These are phyloP conservation scores for Microtus richardsoni DNA, from an alignment of 2,113 vertebrate species.

Conservation along the genomic window DNA sequence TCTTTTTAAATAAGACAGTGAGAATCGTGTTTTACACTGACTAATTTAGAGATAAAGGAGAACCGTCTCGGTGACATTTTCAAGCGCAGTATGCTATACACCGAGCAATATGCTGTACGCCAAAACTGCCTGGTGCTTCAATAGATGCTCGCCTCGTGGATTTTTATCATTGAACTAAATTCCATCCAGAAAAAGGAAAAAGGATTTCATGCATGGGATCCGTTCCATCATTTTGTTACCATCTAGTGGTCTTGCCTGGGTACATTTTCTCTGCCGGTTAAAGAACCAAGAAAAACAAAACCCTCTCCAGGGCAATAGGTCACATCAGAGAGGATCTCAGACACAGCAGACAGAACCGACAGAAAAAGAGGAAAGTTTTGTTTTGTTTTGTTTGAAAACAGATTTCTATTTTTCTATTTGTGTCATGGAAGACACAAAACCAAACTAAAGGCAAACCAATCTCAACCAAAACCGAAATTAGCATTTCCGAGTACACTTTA, in stretches of 20 bases:
- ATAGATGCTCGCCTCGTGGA: not conserved
- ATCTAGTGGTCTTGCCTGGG: not conserved
- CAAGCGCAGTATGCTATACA: not conserved
- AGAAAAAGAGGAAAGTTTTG: not conserved
- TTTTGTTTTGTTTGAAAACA: not conserved
- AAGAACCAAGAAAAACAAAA: not conserved
- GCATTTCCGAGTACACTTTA: not conserved
- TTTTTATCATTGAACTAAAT: slow-evolving; percentile 14
- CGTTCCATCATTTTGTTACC: not conserved
- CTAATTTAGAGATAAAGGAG: not conserved
- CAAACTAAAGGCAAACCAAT: not conserved
- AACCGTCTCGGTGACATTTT: not conserved
- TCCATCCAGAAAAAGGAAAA: not conserved
- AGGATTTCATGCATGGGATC: not conserved
- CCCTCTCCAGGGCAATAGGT: not conserved
- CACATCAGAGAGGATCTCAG: not conserved
- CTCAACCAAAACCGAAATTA: not conserved
- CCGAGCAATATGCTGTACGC: not conserved
- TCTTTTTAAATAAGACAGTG: slow-evolving; percentile 16
- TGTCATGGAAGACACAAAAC: not conserved
- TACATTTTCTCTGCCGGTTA: not conserved
- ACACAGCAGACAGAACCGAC: not conserved
- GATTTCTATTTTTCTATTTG: not conserved
- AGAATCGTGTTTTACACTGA: slow-evolving; percentile 20
- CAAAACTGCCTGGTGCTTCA: not conserved